Percentiles rank a stretch among this genome's conserved stretches.
Conservation (phyloP, 2,888 invertebrate genomes). For the Amiota mariae region DNA sequence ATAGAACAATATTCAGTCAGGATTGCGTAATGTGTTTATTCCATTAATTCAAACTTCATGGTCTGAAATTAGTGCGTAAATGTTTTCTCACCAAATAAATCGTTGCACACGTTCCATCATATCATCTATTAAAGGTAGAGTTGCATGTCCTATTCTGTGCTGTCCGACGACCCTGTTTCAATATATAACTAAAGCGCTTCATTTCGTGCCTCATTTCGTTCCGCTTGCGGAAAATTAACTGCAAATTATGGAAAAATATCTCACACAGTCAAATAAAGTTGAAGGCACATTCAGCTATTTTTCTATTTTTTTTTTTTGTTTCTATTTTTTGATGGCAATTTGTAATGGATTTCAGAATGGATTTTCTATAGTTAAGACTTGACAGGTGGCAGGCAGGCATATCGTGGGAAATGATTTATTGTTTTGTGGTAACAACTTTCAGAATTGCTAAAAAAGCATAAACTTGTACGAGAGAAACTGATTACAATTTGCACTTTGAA, state of each 20-base stretch:
- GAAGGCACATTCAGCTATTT: not conserved
- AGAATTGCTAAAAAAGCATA: no score
- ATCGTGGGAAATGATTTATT: slow-evolving; percentile 12
- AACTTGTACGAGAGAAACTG: no score
- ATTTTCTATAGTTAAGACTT: slow-evolving; percentile 39
- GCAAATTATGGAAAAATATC: slow-evolving; percentile 58
- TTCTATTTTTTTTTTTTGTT: slow-evolving; percentile 40
- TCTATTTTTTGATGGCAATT: slow-evolving; percentile 56
- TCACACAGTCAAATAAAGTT: slow-evolving; percentile 1
- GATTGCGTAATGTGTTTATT: slow-evolving; percentile 39
- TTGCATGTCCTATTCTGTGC: no score
- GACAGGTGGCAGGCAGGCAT: slow-evolving; percentile 50
- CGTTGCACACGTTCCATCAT: slow-evolving; percentile 29
- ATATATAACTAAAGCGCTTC: not conserved
- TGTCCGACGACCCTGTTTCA: no score
- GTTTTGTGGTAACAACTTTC: not conserved
- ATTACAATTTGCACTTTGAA: no score
- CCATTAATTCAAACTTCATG: slow-evolving; percentile 47
- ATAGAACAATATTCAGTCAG: slow-evolving; percentile 11
- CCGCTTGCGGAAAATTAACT: slow-evolving; percentile 68
- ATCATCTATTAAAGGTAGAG: no score
- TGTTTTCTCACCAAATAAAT: slow-evolving; percentile 73
- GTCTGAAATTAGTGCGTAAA: slow-evolving; percentile 68
- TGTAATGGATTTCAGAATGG: slow-evolving; percentile 56
- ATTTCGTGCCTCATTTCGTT: slow-evolving; percentile 59